Percentiles rank a stretch among this genome's conserved stretches.
These are phyloP conservation scores for Troides aeacus DNA, from an alignment of 2,888 invertebrate genomes.

Conservation along the genomic window DNA sequence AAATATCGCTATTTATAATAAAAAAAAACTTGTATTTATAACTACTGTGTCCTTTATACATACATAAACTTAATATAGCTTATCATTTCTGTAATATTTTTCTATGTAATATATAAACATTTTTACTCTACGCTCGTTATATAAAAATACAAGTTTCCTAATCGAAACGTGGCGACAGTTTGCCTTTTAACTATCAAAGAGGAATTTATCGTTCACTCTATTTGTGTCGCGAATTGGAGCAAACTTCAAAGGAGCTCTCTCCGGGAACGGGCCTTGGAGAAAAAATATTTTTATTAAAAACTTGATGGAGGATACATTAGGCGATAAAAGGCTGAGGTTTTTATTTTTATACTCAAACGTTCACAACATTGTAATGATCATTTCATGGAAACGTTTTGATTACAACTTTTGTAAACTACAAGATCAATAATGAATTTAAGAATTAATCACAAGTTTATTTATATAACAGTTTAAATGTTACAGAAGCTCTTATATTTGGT, in stretches of 20 bases:
- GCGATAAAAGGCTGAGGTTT: not conserved
- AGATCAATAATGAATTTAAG: too few relatives aligned
- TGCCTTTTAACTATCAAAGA: not conserved
- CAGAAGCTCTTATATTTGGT: too few relatives aligned
- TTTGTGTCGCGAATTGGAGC: not conserved
- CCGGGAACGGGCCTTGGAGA: not conserved
- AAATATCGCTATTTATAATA: too few relatives aligned
- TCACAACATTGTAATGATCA: not conserved
- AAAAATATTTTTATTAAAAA: not conserved
- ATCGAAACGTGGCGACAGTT: not conserved
- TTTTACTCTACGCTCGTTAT: not conserved
- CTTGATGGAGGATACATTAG: not conserved
- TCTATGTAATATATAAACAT: not conserved
- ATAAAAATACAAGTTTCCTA: not conserved
- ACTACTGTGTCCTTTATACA: too few relatives aligned
- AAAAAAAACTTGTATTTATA: too few relatives aligned
- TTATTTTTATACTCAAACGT: not conserved
- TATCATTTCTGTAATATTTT: not conserved
- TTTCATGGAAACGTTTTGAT: too few relatives aligned
- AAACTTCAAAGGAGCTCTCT: not conserved
- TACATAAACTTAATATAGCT: too few relatives aligned
- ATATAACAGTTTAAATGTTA: too few relatives aligned
- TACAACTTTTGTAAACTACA: too few relatives aligned
- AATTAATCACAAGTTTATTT: too few relatives aligned
- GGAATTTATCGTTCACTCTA: slow-evolving; percentile 1